A percentile compares a stretch with the other conserved stretches of the same genome.
Evolutionary conservation across 37 sponge, comb jelly and placozoan species (phyloP).

Genomic region (Dysidea cf. avara): DNA sequence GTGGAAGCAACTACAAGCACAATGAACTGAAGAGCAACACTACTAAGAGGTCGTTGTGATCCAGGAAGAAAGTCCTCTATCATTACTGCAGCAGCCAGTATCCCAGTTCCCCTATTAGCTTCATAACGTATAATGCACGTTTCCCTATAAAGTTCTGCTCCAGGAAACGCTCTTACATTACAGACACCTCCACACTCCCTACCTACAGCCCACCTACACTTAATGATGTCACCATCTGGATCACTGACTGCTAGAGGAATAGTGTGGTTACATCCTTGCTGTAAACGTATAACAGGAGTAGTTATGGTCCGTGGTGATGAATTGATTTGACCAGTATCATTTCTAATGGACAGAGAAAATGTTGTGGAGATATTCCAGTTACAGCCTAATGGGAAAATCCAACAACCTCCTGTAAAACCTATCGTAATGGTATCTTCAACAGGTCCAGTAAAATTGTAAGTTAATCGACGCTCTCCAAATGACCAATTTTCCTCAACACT

Average conservation of each 20-base stretch:
- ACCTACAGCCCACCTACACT: too few relatives aligned
- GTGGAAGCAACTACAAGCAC: conserved; percentile 17
- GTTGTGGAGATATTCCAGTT: conserved; percentile 38
- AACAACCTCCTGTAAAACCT: conserved; percentile 12
- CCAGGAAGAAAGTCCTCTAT: conserved; percentile 33
- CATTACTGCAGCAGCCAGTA: conserved; percentile 32
- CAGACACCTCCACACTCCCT: conserved; percentile 53
- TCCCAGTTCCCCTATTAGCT: conserved; percentile 21
- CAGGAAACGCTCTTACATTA: conserved; percentile 38
- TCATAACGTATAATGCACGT: conserved; percentile 16
- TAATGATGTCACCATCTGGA: too few relatives aligned
- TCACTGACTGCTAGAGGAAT: too few relatives aligned
- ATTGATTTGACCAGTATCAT: conserved; percentile 53
- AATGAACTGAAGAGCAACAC: conserved; percentile 46
- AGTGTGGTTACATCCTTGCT: too few relatives aligned
- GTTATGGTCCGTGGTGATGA: conserved; percentile 55
- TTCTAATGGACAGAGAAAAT: conserved; percentile 19
- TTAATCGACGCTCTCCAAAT: conserved; percentile 21
- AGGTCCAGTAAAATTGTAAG: not conserved
- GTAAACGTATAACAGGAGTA: conserved; percentile 41
- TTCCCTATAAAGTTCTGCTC: conserved; percentile 24
- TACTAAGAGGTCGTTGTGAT: conserved; percentile 19
- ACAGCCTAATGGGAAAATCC: conserved; percentile 21
- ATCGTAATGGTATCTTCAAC: conserved; percentile 5
- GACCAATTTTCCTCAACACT: conserved; percentile 51